phyloP scores from a whole-genome alignment of 2,797 vertebrate genomes.

The Typhlichthys eigenmanni region DNA sequence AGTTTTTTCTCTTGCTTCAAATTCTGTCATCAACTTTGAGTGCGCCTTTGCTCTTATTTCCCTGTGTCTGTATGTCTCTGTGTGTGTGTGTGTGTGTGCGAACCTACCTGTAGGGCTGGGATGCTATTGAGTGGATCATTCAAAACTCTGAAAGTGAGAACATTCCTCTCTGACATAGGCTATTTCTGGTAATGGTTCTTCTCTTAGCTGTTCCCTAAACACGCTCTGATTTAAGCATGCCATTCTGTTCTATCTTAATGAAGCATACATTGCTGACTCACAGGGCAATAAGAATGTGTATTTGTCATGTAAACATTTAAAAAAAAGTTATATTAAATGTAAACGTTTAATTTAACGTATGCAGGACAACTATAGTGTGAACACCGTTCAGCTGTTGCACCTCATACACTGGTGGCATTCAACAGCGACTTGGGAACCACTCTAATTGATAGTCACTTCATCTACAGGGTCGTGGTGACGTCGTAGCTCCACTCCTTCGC shows the following conservation, averaged over 20 bases:
- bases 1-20: too few species aligned
- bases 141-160: conserved; percentile 91
- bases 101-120: conserved; percentile 89
- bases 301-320: neutral
- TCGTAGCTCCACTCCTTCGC: conserved; percentile 7
- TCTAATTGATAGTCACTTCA: conserved; percentile 3
- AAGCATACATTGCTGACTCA: neutral
- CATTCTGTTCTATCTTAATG: neutral
- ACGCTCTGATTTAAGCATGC: neutral
- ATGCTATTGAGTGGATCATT: conserved; percentile 99
- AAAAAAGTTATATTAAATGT: too few species aligned
- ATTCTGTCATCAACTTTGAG: too few species aligned
- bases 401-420: conserved; percentile 15
- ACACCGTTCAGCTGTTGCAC: conserved; percentile 24
- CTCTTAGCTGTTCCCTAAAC: conserved; percentile 24
- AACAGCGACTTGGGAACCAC: conserved; percentile 25
- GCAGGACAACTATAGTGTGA: conserved; percentile 30
- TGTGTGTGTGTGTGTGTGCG: conserved; percentile 63
- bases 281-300: neutral
- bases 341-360: conserved; percentile 15
- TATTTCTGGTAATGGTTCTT: conserved; percentile 77
- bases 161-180: conserved; percentile 76
- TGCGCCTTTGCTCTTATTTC: neutral
- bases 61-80: neutral
- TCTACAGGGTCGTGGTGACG: conserved; percentile 18